phyloP scores from a whole-genome alignment of 2,888 invertebrate genomes.

The Agrilus biguttatus region DNA sequence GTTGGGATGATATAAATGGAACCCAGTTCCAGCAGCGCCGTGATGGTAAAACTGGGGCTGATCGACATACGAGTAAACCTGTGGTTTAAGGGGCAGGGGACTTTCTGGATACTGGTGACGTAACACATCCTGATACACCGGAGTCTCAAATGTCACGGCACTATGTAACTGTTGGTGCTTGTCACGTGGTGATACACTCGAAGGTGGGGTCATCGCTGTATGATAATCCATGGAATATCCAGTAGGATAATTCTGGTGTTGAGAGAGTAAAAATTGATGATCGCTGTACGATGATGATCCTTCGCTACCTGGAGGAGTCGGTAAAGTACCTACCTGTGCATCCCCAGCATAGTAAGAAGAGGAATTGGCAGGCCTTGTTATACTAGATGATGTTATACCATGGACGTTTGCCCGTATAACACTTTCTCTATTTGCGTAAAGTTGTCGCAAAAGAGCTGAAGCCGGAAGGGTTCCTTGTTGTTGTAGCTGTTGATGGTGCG shows the following conservation, averaged over 20 bases:
- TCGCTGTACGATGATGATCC: slow-evolving; percentile 59
- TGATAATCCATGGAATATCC: slow-evolving; percentile 67
- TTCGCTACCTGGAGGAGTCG: slow-evolving; percentile 84
- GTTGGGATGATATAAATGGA: slow-evolving; percentile 75
- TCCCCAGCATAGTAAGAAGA: slow-evolving; percentile 33
- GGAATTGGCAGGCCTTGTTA: slow-evolving; percentile 21
- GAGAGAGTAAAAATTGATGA: slow-evolving; percentile 42
- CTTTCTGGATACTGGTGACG: slow-evolving; percentile 47
- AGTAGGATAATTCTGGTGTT: slow-evolving; percentile 45
- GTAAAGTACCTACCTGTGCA: slow-evolving; percentile 59
- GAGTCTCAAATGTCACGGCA: slow-evolving; percentile 35
- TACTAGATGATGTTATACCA: slow-evolving; percentile 35
- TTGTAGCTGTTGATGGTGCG: slow-evolving; percentile 52
- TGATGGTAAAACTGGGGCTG: slow-evolving; percentile 80
- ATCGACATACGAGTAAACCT: slow-evolving; percentile 68
- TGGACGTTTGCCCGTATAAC: slow-evolving; percentile 82
- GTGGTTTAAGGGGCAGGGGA: slow-evolving; percentile 74
- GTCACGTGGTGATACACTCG: slow-evolving; percentile 90
- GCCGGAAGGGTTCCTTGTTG: slow-evolving; percentile 58
- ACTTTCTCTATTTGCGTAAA: slow-evolving; percentile 88
- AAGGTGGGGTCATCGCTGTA: slow-evolving; percentile 91
- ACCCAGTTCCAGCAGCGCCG: slow-evolving; percentile 52
- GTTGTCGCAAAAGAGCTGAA: slow-evolving; percentile 73
- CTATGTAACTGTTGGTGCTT: slow-evolving; percentile 50
- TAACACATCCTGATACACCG: slow-evolving; percentile 37